phyloP scores from a whole-genome alignment of 2,113 vertebrate genomes.

The Onychostoma macrolepis region DNA sequence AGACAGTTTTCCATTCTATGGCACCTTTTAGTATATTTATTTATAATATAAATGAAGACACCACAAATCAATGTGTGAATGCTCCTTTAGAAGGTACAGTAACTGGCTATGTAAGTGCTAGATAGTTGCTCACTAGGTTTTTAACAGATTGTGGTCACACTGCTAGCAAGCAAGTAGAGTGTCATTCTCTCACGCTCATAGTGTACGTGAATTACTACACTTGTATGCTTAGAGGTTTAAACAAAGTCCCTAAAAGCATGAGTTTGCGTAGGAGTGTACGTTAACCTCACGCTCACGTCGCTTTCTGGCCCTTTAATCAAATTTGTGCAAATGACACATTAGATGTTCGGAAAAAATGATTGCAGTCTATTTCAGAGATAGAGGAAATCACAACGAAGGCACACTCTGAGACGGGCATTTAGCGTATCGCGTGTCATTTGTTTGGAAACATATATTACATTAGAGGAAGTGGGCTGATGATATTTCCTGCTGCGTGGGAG shows the following conservation, averaged over 20 bases:
- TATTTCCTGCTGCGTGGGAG: conserved; percentile 58
- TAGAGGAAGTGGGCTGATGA: conserved; percentile 53
- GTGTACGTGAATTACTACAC: background rate
- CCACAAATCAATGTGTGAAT: background rate
- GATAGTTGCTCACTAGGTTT: background rate
- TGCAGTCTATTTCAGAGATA: background rate
- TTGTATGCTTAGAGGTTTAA: background rate
- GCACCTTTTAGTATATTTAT: too few relatives aligned
- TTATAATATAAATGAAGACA: too few relatives aligned
- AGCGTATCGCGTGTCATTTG: conserved; percentile 57
- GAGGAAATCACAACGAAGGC: conserved; percentile 1
- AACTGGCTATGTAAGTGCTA: background rate
- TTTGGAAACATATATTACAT: conserved; percentile 65
- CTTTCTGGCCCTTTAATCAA: conserved; percentile 10
- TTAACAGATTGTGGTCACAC: background rate
- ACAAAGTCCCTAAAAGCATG: conserved; percentile 23
- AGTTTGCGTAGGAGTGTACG: background rate
- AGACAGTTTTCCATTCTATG: too few relatives aligned
- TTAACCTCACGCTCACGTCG: conserved; percentile 3
- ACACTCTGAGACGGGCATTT: conserved; percentile 8
- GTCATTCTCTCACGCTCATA: background rate
- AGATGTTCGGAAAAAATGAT: conserved; percentile 18
- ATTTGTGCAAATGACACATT: conserved; percentile 31
- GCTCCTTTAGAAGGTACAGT: background rate
- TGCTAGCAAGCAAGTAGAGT: background rate